phyloP scores from a whole-genome alignment of 2,797 vertebrate genomes.

The Rhodeus uyekii region DNA sequence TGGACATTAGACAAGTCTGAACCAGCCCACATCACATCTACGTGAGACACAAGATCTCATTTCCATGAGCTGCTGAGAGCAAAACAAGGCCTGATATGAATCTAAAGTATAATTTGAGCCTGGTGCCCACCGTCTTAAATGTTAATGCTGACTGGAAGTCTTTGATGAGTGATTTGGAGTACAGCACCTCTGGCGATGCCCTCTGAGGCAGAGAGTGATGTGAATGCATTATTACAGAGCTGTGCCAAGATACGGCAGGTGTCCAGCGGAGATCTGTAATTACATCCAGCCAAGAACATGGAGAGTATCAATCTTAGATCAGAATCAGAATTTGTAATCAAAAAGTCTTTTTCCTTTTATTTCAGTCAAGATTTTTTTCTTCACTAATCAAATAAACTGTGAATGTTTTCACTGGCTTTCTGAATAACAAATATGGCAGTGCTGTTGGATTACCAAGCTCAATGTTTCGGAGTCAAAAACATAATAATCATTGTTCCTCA shows the following conservation, averaged over 20 bases:
- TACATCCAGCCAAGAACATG: conserved; percentile 68
- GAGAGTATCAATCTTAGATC: conserved; percentile 47
- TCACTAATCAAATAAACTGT: background rate
- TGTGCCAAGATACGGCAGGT: conserved; percentile 58
- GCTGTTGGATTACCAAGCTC: background rate
- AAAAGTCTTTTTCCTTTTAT: background rate
- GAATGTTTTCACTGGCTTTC: background rate
- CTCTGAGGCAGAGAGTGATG: conserved; percentile 64
- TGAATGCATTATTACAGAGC: conserved; percentile 68
- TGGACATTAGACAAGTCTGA: conserved; percentile 8
- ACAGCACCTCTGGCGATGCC: conserved; percentile 40
- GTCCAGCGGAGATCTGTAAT: conserved; percentile 70
- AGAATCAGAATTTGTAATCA: conserved; percentile 19
- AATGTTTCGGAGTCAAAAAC: background rate
- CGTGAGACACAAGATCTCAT: conserved; percentile 54
- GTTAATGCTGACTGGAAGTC: conserved; percentile 55
- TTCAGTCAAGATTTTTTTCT: background rate
- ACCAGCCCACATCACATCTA: background rate
- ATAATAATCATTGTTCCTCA: background rate
- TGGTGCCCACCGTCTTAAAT: conserved; percentile 52
- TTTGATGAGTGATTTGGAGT: conserved; percentile 58
- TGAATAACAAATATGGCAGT: background rate
- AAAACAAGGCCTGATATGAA: conserved; percentile 54
- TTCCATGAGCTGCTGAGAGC: conserved; percentile 61
- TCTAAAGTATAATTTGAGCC: conserved; percentile 35